Conservation (phyloP, 1,140 invertebrate species). For the Eueides isabella region DNA sequence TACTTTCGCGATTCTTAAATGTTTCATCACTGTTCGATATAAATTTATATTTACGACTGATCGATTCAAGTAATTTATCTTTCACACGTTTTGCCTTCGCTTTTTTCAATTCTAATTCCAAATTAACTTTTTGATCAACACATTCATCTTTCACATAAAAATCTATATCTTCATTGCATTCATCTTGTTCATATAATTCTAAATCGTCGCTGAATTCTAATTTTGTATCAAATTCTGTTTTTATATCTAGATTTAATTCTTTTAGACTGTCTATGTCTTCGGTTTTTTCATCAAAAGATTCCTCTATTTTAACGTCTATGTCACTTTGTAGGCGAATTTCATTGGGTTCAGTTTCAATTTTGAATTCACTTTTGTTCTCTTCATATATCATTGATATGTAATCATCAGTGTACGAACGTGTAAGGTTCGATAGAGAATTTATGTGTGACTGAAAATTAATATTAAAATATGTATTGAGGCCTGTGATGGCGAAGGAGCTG, state of each 20-base stretch:
- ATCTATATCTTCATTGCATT: neutral
- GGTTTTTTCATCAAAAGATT: neutral
- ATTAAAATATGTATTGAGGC: neutral
- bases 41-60: neutral
- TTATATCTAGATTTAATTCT: conserved; percentile 19
- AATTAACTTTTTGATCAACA: neutral
- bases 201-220: conserved; percentile 11
- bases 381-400: conserved; percentile 3
- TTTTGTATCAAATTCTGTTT: conserved; percentile 23
- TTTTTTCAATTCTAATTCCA: neutral
- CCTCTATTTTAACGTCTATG: neutral
- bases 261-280: neutral
- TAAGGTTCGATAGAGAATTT: neutral
- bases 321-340: neutral
- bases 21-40: neutral
- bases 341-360: neutral
- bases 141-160: conserved; percentile 1
- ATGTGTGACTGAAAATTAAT: conserved; percentile 1
- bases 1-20: neutral
- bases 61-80: neutral
- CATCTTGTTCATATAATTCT: conserved; percentile 1
- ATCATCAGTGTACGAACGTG: neutral
- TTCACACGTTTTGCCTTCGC: neutral
- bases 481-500: no score
- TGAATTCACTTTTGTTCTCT: neutral